These are phyloP conservation scores for Empis livida DNA, from an alignment of 2,888 invertebrate genomes.

Conservation along the genomic window DNA sequence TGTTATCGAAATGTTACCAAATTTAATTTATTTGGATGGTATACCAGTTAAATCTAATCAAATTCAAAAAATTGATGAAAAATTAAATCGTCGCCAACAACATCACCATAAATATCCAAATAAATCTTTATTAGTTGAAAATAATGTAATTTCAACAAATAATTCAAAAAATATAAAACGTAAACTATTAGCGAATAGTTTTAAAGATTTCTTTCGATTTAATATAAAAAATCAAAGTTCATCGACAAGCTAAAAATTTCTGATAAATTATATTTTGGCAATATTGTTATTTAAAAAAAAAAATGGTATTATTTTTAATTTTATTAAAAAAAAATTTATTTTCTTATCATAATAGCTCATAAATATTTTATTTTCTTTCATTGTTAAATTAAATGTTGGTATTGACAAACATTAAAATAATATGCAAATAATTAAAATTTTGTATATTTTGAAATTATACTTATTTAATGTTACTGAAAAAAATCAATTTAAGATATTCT, in stretches of 20 bases:
- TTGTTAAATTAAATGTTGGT: too few relatives aligned
- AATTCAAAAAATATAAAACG: constrained; percentile 1
- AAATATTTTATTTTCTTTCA: too few relatives aligned
- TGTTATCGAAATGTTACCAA: constrained; percentile 22
- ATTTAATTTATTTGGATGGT: constrained; percentile 26
- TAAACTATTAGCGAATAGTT: constrained; percentile 13
- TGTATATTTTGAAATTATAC: too few relatives aligned
- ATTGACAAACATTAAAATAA: too few relatives aligned
- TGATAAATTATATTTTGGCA: background rate
- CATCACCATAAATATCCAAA: constrained; percentile 1
- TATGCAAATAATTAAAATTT: too few relatives aligned
- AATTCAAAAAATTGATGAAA: too few relatives aligned
- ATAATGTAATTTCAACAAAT: constrained; percentile 3
- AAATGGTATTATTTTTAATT: too few relatives aligned
- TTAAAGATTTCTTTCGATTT: constrained; percentile 24
- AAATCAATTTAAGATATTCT: too few relatives aligned
- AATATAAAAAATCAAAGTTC: constrained; percentile 19
- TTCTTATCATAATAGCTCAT: too few relatives aligned
- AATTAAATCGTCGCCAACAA: background rate
- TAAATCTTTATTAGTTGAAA: constrained; percentile 6
- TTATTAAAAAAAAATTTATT: too few relatives aligned
- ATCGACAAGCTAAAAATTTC: constrained; percentile 19
- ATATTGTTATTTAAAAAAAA: too few relatives aligned
- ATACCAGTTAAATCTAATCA: constrained; percentile 10
- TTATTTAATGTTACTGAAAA: too few relatives aligned